Evolutionary conservation across 92 coral and sea anemone genomes (phyloP).

Genomic region (Palythoa heliodiscus): DNA sequence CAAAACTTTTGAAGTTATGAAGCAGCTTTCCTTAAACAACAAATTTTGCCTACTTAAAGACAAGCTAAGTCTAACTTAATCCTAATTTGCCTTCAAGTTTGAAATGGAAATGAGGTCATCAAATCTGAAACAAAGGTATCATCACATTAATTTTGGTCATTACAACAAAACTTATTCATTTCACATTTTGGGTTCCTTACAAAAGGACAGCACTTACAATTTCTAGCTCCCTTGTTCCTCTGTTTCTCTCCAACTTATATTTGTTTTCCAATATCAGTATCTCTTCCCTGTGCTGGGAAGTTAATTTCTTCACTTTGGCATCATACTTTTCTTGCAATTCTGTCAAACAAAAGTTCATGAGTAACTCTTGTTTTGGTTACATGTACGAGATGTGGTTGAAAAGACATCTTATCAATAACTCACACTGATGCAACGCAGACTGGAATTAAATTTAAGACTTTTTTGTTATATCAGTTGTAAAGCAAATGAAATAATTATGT

Average conservation of each 20-base stretch:
- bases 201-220: slow-evolving; percentile 56
- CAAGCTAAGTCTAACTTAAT: too few relatives aligned
- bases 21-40: too few relatives aligned
- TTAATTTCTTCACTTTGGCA: slow-evolving; percentile 63
- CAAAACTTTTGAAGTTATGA: too few relatives aligned
- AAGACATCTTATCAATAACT: not conserved
- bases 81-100: too few relatives aligned
- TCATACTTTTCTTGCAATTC: slow-evolving; percentile 85
- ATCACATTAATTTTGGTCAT: too few relatives aligned
- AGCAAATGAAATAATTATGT: too few relatives aligned
- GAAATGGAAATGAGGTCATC: too few relatives aligned
- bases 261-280: slow-evolving; percentile 60
- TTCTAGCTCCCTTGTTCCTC: slow-evolving; percentile 73
- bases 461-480: too few relatives aligned
- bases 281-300: slow-evolving; percentile 68
- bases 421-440: not conserved
- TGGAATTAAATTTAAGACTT: too few relatives aligned
- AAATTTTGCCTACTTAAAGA: too few relatives aligned
- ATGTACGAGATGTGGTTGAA: not conserved
- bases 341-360: slow-evolving; percentile 9
- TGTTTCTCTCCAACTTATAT: slow-evolving; percentile 67
- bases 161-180: not conserved
- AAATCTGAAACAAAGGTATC: too few relatives aligned
- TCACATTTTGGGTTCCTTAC: not conserved
- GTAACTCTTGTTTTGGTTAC: not conserved